phyloP scores from a whole-genome alignment of 2,113 vertebrate genomes.

The Zingel zingel region DNA sequence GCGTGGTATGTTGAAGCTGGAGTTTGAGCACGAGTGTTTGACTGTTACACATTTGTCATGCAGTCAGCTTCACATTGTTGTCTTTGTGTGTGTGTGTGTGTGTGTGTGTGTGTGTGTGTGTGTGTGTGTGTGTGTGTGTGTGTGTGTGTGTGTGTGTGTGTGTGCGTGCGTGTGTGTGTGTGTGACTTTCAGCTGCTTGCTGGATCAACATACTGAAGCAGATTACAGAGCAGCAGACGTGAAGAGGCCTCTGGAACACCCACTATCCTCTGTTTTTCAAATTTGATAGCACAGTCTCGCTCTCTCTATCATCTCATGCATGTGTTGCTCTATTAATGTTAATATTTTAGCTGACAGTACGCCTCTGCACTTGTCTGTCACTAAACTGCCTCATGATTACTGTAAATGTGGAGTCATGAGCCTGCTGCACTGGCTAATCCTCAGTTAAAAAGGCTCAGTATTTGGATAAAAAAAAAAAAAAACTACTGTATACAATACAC shows the following conservation, averaged over 20 bases:
- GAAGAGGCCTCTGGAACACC: neutral
- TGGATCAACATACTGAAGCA: conserved; percentile 54
- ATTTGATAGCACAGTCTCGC: neutral
- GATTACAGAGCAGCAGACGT: conserved; percentile 37
- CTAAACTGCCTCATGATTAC: neutral
- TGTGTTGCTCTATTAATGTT: neutral
- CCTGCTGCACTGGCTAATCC: neutral
- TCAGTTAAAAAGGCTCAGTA: neutral
- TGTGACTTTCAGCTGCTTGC: conserved; percentile 28
- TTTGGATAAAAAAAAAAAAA: too few relatives aligned
- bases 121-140: too few relatives aligned
- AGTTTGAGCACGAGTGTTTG: conserved; percentile 33
- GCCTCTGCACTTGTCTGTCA: conserved; percentile 23
- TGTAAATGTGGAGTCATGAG: neutral
- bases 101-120: conserved; percentile 5
- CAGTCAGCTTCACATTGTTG: conserved; percentile 2
- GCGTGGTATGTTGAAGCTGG: conserved; percentile 18
- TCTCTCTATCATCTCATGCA: neutral
- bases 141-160: conserved; percentile 30
- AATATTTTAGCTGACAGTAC: conserved; percentile 25
- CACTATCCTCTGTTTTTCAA: neutral
- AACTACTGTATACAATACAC: neutral
- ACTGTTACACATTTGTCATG: conserved; percentile 49
- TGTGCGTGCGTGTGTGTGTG: conserved; percentile 36
- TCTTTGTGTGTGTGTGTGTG: conserved; percentile 40